Evolutionary conservation across 37 sponge, comb jelly and placozoan genomes (phyloP), one percentile per base, ranked within the genome.

Genomic region (Spongilla lacustris): DNA sequence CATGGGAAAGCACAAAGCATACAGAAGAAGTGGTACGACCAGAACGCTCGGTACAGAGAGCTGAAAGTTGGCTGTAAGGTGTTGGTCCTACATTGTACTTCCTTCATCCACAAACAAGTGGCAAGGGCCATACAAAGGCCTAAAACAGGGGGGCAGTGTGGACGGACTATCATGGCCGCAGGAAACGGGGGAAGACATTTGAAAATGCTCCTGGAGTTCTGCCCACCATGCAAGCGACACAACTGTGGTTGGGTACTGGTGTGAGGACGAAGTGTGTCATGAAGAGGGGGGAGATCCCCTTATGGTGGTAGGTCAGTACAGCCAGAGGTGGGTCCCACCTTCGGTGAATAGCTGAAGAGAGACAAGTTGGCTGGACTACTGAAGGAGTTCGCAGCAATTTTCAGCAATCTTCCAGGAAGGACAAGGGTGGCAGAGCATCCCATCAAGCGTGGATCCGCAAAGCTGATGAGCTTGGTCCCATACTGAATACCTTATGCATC

Each of bases 161-260:
- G 48, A 34, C 66, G 4, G 46, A 46, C 8, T 46, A 8, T 10
- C 46, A 46, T 46, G 46, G 79, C 32, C 67, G 67, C n/a, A 12
- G 66, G 33, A 66, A 50, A 81, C 46, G 46, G 84, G 29, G 22
- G 71, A 67, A 81, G 23, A 30, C 68, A 24, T 81, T 84, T 86
- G 38, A 86, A 86, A 50, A 86, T 86, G 87, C 46, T 79, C 67
- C 82, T 26, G 80, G 28, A 36, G 24, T 86, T 79, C 46, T 46
- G 46, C 8, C 46, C 4, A 46, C 46, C n/a, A n/a, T n/a, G n/a
- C 46, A 80, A 79, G 49, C 28, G 50, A 72, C 22, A 35, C 84
- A 26, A 31, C 83, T 10, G 76, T 6, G 30, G 34, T 24, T 9
- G n/a, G 31, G 6, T 75, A 34, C 34, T 75, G 32, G 24, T 46